Evolutionary conservation across 2,888 invertebrate genomes (phyloP).

Genomic region (Teinopalpus imperialis): DNA sequence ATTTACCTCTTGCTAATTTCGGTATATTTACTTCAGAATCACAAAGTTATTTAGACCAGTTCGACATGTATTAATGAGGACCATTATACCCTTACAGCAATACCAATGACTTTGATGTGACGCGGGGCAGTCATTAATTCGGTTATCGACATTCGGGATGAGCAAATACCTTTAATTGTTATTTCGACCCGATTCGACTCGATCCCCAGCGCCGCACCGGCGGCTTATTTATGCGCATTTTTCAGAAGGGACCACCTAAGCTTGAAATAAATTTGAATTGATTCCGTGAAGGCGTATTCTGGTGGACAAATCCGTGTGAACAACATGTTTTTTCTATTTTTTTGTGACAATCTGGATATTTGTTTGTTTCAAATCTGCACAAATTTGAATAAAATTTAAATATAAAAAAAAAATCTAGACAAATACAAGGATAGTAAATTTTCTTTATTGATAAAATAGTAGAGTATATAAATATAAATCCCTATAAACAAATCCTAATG

Average conservation of each 20-base stretch:
- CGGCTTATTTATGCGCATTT: conserved; percentile 17
- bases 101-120: conserved; percentile 5
- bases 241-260: conserved; percentile 21
- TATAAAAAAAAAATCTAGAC: too few relatives aligned
- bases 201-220: not conserved
- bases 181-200: conserved; percentile 11
- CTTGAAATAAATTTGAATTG: conserved; percentile 22
- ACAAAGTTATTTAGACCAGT: not conserved
- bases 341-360: not conserved
- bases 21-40: not conserved
- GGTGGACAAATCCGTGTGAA: not conserved
- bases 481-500: too few relatives aligned
- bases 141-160: conserved; percentile 1
- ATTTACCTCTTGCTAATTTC: not conserved
- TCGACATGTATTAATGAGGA: not conserved
- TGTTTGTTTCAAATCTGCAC: conserved; percentile 1
- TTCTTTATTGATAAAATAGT: too few relatives aligned
- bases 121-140: not conserved
- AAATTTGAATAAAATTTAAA: too few relatives aligned
- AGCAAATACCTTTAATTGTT: conserved; percentile 14
- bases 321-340: not conserved
- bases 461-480: too few relatives aligned
- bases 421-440: too few relatives aligned
- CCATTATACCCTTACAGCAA: not conserved
- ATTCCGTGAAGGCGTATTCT: conserved; percentile 6